These are phyloP conservation scores for Leptinotarsa defecta DNA, from an alignment of 1,140 invertebrate genomes.

Conservation along the genomic window DNA sequence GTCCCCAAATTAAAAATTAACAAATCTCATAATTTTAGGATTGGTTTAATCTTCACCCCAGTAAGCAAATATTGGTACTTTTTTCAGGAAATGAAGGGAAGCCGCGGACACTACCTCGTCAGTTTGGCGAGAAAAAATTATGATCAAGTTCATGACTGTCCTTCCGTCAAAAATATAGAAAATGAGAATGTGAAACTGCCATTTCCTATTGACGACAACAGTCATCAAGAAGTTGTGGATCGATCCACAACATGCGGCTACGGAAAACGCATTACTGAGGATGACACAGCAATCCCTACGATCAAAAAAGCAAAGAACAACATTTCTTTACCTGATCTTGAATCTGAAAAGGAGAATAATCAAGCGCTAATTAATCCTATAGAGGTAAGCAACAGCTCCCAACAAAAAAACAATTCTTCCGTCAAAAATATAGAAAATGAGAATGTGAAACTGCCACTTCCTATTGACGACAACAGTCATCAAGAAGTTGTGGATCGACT, in stretches of 20 bases:
- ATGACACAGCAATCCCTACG: not conserved
- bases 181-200: constrained; percentile 7
- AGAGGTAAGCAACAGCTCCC: constrained; percentile 22
- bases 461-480: constrained; percentile 11
- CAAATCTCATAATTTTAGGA: constrained; percentile 5
- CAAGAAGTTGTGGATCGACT: constrained; percentile 1
- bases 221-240: constrained; percentile 9
- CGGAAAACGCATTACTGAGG: constrained; percentile 5
- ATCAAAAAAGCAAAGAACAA: constrained; percentile 3
- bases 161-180: constrained; percentile 11
- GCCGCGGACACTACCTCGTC: constrained; percentile 10
- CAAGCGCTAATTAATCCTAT: constrained; percentile 21
- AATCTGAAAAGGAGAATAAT: constrained; percentile 14
- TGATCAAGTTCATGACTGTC: constrained; percentile 8
- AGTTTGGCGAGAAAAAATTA: constrained; percentile 9
- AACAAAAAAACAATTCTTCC: constrained; percentile 23
- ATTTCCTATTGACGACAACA: constrained; percentile 11
- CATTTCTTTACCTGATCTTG: constrained; percentile 11
- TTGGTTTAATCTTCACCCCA: constrained; percentile 7
- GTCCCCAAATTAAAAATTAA: constrained; percentile 11
- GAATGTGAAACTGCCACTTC: constrained; percentile 4
- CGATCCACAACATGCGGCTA: not conserved
- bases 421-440: constrained; percentile 12
- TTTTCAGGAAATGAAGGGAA: constrained; percentile 11
- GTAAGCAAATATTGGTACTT: constrained; percentile 11